Evolutionary conservation across 2,797 vertebrate genomes (phyloP), one percentile per base, ranked within the genome.

Genomic region (Sebastolobus altivelis): DNA sequence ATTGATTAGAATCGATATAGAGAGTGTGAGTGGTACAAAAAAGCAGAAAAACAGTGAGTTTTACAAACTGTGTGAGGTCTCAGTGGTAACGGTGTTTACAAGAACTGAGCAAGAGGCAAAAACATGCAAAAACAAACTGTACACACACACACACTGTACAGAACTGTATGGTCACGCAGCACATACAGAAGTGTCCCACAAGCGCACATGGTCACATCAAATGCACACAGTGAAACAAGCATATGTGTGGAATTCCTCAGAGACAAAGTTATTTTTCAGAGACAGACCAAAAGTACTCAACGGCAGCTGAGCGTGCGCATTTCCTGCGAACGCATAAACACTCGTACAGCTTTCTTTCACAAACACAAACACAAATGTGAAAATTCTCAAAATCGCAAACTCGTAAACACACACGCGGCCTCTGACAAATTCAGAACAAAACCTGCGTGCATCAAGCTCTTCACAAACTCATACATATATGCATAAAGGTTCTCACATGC

Each of bases 401-500:
- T 52, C n/a, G 2, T 63, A 60, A 80, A 80, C 37, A 74, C 79
- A 38, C 82, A 76, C 56, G 37, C 80, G 79, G 58, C 35, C 35
- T 74, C 49, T 18, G 38, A 81, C 73, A 84, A 87, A 80, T 82
- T 63, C 77, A 81, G 16, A 79, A 77, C 55, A 84, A 86, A 77
- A 74, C 46, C 59, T 69, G 60, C 67, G 75, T 71, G 71, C 79
- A 81, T 85, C 79, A 71, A 66, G 75, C 65, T 72, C 33, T 65
- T 67, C 75, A 60, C 55, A 79, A 58, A 63, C 80, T 84, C 79
- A 86, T 83, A 25, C 86, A 91, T 89, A 72, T 80, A 89, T 87
- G 74, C 72, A 87, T 80, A 62, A 78, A 83, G 79, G 61, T 77
- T 87, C 83, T 84, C 89, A 87, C 85, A 87, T 88, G 84, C 72